Conservation (phyloP, 1,140 invertebrate species). For the Bombus picipes region DNA sequence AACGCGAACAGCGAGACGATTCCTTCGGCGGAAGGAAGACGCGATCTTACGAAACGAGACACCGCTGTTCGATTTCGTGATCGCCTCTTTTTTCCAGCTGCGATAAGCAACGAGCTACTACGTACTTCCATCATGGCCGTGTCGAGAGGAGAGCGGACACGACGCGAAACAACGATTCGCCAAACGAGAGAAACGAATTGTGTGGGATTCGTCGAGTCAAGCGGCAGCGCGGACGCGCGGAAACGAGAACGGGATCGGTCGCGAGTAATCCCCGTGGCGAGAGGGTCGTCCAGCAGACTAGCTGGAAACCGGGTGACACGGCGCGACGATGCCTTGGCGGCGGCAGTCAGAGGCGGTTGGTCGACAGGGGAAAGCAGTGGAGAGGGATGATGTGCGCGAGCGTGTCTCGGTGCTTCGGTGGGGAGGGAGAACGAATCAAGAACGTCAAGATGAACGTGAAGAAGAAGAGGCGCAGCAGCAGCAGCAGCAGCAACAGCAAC, state of each 20-base stretch:
- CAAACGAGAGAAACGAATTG: neutral
- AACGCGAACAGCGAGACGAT: no score
- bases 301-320: neutral
- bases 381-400: slow-evolving; percentile 3
- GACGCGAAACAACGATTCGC: no score
- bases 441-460: neutral
- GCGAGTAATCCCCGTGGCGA: neutral
- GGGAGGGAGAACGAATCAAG: neutral
- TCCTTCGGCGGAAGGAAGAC: neutral
- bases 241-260: neutral
- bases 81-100: neutral
- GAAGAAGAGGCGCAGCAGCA: no score
- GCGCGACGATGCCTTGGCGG: neutral
- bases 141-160: neutral
- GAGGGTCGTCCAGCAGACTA: neutral
- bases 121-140: neutral
- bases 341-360: no score
- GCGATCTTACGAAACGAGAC: neutral
- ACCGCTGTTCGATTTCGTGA: neutral
- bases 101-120: neutral
- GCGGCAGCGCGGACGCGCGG: no score
- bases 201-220: rapidly evolving
- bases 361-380: neutral
- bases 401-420: neutral
- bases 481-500: no score